Percentiles rank a stretch among this genome's conserved stretches.
Evolutionary conservation across 2,113 vertebrate species (phyloP).

Genomic region (Oreochromis tanganicae): DNA sequence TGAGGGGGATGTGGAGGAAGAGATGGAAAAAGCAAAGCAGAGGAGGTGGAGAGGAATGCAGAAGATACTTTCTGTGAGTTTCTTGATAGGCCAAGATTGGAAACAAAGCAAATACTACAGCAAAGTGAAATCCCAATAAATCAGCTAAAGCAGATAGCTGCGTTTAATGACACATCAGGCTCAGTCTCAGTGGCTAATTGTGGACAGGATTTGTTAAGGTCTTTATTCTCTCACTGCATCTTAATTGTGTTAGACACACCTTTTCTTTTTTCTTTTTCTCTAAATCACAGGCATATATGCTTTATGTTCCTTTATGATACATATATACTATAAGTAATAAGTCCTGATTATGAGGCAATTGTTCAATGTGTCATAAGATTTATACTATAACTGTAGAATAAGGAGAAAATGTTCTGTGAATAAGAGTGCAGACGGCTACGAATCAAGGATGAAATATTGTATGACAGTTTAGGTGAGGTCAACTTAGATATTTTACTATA

Average conservation of each 20-base stretch:
- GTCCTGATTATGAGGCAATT: neutral
- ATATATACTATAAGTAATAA: neutral
- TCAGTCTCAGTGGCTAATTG: neutral
- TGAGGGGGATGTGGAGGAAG: neutral
- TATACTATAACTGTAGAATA: neutral
- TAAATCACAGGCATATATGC: neutral
- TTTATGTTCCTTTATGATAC: neutral
- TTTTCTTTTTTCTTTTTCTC: neutral
- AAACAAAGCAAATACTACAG: conserved; percentile 61
- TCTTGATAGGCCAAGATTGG: conserved; percentile 54
- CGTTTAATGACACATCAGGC: conserved; percentile 36
- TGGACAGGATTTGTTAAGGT: conserved; percentile 11
- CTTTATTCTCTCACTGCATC: neutral
- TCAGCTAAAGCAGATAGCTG: conserved; percentile 50
- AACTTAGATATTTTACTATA: neutral
- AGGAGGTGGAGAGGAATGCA: conserved; percentile 2
- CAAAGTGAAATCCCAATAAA: conserved; percentile 60
- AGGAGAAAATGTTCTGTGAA: neutral
- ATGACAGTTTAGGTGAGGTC: neutral
- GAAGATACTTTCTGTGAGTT: conserved; percentile 15
- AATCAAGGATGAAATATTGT: neutral
- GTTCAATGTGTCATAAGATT: neutral
- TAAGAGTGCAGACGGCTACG: neutral
- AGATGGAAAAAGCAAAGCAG: neutral
- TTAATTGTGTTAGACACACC: neutral